Evolutionary conservation across 2,797 vertebrate genomes (phyloP), one percentile per base, ranked within the genome.

Genomic region (Nannoperca australis): DNA sequence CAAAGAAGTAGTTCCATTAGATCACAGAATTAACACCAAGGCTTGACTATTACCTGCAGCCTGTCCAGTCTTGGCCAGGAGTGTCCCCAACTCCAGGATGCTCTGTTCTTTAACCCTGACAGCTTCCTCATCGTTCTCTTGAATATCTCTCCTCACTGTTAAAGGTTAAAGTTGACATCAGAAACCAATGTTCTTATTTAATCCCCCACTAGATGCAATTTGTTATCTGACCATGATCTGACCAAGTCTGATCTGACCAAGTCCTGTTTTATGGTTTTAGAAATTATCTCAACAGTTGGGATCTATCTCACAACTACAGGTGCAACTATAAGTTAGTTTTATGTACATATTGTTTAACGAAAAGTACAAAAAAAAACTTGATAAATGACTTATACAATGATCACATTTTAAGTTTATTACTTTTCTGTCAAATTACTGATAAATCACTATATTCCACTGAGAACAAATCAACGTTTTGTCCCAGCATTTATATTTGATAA

Each of bases 31-130:
- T 13, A 7, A 51, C 24, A 18, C n/a, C 8, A n/a, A 20, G 32
- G 44, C 44, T 64, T 44, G 2, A 79, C 22, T 1, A 5, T 85
- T 79, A 99, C 98, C 98, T 93, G 98, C 98, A 60, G 98, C 98
- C 92, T 99, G 98, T 81, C 98, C 98, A 0, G 98, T 99, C 91
- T 99, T 99, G 79, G 98, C 98, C 94, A 99, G 85, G 53, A 99
- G 97, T 0, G 95, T 96, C 13, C 98, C 98, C 89, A 99, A 93
- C 82, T 99, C 98, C 95, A 99, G 90, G 92, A 99, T 99, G 91
- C 98, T 99, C 94, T 99, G 98, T 91, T 99, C 98, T 92, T 99
- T 99, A 91, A 99, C 97, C 87, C 97, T 96, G 81, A 99, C 97
- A 0, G 98, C 97, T 79, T 99, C 98, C 79, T 99, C 98, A 89